Evolutionary conservation across 2,888 invertebrate species (phyloP).

Genomic region (Escarpia spicata): DNA sequence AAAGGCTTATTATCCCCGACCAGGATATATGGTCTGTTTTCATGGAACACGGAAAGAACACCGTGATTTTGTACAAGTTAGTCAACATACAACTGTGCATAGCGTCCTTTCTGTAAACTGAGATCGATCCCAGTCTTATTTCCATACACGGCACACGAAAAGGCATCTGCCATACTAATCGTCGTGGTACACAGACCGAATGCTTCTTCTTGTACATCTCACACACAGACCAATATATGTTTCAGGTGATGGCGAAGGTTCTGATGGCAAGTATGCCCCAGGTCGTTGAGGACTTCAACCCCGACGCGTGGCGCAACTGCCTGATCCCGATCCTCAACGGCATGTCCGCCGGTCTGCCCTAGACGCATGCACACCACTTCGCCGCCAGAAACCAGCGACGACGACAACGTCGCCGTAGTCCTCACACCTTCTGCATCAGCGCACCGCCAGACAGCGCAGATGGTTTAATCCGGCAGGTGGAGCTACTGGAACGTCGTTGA

Average conservation of each 20-base stretch:
- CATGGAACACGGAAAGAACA: too few relatives aligned
- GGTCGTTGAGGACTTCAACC: constrained; percentile 14
- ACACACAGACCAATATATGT: not conserved
- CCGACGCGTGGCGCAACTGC: constrained; percentile 21
- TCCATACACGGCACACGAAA: too few relatives aligned
- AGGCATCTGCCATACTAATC: too few relatives aligned
- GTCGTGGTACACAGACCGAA: too few relatives aligned
- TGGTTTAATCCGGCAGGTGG: not conserved
- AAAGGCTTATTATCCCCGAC: too few relatives aligned
- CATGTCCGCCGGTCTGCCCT: constrained; percentile 8
- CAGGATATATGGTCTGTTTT: too few relatives aligned
- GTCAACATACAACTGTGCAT: too few relatives aligned
- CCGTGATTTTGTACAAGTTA: too few relatives aligned
- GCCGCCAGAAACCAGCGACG: not conserved
- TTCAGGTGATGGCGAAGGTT: constrained; percentile 14
- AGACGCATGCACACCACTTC: not conserved
- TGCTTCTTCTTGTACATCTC: not conserved
- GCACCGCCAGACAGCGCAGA: not conserved
- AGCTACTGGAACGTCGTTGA: not conserved
- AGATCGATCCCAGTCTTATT: too few relatives aligned
- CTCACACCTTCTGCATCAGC: not conserved
- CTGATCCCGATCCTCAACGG: constrained; percentile 14
- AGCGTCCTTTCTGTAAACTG: too few relatives aligned
- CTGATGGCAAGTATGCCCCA: not conserved
- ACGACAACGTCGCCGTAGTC: not conserved